Conservation (phyloP, 1,140 invertebrate species). For the Colletes latitarsis region DNA sequence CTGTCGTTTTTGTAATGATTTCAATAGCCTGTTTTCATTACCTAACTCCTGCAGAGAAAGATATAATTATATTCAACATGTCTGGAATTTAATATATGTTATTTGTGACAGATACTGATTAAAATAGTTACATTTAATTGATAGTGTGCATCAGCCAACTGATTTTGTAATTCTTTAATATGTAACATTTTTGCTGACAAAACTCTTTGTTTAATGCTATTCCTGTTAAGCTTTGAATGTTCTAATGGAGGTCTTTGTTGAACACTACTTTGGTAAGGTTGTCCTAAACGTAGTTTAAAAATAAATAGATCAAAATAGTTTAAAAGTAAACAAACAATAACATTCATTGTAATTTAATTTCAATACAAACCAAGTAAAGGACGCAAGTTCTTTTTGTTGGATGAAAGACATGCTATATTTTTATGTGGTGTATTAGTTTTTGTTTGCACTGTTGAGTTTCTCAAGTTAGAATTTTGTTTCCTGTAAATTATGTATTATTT, state of each 20-base stretch:
- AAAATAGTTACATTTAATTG: constrained; percentile 85
- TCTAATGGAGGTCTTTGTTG: constrained; percentile 74
- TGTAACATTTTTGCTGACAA: constrained; percentile 88
- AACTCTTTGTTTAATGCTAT: constrained; percentile 85
- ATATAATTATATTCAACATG: constrained; percentile 19
- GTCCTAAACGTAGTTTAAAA: constrained; percentile 67
- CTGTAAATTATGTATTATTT: constrained; percentile 65
- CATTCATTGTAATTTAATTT: constrained; percentile 22
- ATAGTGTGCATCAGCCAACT: constrained; percentile 89
- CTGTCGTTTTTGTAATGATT: constrained; percentile 88
- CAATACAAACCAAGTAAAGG: constrained; percentile 77
- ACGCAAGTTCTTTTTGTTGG: constrained; percentile 77
- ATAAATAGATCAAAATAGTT: neutral
- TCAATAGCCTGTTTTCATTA: constrained; percentile 88
- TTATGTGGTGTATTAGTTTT: constrained; percentile 65
- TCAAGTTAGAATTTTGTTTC: constrained; percentile 74
- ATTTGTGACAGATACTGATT: constrained; percentile 9
- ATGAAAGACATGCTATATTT: constrained; percentile 71
- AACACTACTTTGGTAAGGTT: constrained; percentile 75
- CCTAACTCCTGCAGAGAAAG: constrained; percentile 83
- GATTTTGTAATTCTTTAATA: constrained; percentile 89
- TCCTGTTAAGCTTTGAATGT: constrained; percentile 74
- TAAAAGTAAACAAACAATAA: neutral
- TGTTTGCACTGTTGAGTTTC: constrained; percentile 66
- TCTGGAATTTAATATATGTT: constrained; percentile 7